Conservation (phyloP, 2,888 invertebrate species). For the Fragum whitleyi region DNA sequence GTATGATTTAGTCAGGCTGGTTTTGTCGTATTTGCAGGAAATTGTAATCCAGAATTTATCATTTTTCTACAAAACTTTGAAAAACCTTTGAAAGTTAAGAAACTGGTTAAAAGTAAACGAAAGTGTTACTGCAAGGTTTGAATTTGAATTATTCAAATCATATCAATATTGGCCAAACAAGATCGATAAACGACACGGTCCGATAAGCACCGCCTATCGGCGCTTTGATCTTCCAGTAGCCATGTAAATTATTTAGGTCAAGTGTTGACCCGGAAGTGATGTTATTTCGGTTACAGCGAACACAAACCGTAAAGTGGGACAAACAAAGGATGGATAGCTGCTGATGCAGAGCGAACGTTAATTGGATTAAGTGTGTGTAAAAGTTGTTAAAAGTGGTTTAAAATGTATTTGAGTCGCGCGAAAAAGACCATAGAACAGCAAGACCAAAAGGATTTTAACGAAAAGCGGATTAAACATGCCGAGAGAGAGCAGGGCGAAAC, state of each 20-base stretch:
- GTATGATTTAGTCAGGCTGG: no score
- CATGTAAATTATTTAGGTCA: conserved; percentile 45
- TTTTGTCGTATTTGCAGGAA: no score
- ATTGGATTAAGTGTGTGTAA: conserved; percentile 1
- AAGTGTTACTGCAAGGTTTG: no score
- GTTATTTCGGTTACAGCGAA: conserved; percentile 34
- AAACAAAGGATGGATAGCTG: conserved; percentile 57
- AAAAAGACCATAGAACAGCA: conserved; percentile 72
- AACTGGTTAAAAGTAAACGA: no score
- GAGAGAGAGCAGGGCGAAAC: conserved; percentile 62
- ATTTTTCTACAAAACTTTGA: no score
- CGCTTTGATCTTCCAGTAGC: conserved; percentile 19
- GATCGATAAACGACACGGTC: conserved; percentile 8
- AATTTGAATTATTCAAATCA: no score
- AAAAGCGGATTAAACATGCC: conserved; percentile 67
- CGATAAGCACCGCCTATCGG: conserved; percentile 12
- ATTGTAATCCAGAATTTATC: no score
- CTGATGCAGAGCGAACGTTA: conserved; percentile 16
- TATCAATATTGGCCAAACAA: conserved; percentile 12
- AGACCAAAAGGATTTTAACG: conserved; percentile 71
- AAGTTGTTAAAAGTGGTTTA: conserved; percentile 30
- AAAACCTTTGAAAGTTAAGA: no score
- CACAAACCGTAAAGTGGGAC: conserved; percentile 39
- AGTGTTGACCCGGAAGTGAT: conserved; percentile 68
- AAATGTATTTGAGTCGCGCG: conserved; percentile 74